Evolutionary conservation across 2,113 vertebrate species (phyloP), one percentile per base, ranked within the genome.

Genomic region (Rostratula benghalensis): DNA sequence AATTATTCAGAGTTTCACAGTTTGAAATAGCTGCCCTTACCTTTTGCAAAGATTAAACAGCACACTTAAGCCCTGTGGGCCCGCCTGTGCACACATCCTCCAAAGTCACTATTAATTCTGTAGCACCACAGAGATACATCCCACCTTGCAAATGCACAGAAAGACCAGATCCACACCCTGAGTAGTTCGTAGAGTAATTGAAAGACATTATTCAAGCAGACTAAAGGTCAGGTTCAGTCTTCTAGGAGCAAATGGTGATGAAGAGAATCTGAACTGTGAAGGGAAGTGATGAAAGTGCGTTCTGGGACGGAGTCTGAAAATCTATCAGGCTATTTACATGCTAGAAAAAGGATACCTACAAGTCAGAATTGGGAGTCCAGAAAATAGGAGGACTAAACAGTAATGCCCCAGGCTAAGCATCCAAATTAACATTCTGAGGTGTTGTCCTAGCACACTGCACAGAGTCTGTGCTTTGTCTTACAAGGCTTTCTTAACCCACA

Each of bases 1-100:
- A 94, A 65, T 96, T 95, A 93, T 87, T 92, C 87, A 70, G 79
- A 93, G 46, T 67, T 82, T 94, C 90, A 77, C 46, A 46, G 54
- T 93, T 95, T 74, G 80, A 95, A 96, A 78, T 81, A 76, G 76
- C 81, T 96, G 83, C 80, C 85, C 86, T 93, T 86, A 83, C 39
- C 84, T 92, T 95, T 76, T 94, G 60, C 70, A 91, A 91, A 91
- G 87, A 82, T 93, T 95, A 93, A 95, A 92, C 76, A 92, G 88
- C 92, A 92, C 92, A 68, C 77, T 87, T 92, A 84, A 92, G 65
- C 86, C 80, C 86, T 41, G 7, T 94, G 77, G 92, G 73, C 69
- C 86, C 95, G 77, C 46, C 83, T 94, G 33, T 25, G 13, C 76
- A 74, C 83, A 93, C 85, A 94, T 65, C 90, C 75, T 90, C 59